phyloP scores from a whole-genome alignment of 2,113 vertebrate species.

The Rhagologus leucostigma region DNA sequence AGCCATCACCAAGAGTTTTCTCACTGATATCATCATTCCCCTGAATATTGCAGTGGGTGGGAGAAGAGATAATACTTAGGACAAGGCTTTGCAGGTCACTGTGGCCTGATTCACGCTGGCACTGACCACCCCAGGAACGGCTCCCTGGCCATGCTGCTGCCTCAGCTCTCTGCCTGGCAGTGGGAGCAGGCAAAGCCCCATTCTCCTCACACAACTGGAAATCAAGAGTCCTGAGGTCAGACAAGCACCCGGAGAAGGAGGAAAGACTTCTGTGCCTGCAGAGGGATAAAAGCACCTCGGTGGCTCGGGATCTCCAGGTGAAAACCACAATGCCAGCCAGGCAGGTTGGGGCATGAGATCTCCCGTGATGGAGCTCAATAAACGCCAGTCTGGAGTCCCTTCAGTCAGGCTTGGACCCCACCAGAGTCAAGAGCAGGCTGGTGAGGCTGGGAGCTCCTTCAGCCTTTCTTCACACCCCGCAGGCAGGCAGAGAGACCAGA shows the following conservation, averaged over 20 bases:
- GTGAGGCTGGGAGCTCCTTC: not conserved
- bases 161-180: not conserved
- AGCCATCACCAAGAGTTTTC: not conserved
- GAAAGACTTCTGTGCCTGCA: fast-evolving
- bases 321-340: fast-evolving
- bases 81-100: not conserved
- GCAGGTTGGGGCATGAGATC: fast-evolving
- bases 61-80: not conserved
- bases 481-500: not conserved
- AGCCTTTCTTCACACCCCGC: not conserved
- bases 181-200: not conserved
- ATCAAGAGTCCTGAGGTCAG: not conserved
- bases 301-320: not conserved
- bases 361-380: not conserved
- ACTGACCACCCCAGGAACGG: not conserved
- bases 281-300: fast-evolving
- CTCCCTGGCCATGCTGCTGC: fast-evolving
- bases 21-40: not conserved
- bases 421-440: not conserved
- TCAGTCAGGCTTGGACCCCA: not conserved
- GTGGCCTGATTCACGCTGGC: not conserved
- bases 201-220: not conserved
- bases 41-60: not conserved
- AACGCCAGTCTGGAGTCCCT: not conserved
- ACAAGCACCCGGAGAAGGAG: not conserved